A percentile compares a stretch with the other conserved stretches of the same genome.
phyloP scores from a whole-genome alignment of 2,797 vertebrate genomes.

The Esox lucius region DNA sequence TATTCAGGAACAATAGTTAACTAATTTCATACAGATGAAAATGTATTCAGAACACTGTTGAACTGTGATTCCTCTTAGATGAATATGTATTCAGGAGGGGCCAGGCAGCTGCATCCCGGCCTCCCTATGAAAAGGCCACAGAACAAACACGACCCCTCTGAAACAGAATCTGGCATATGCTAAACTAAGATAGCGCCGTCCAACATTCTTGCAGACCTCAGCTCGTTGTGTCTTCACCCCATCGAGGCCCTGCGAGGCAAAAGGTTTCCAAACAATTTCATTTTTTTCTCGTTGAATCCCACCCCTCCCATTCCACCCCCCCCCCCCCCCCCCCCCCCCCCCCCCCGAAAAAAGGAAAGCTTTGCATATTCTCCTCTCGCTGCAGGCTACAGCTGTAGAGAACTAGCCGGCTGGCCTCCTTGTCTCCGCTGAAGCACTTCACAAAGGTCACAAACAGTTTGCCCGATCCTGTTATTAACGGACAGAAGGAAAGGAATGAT shows the following conservation, averaged over 20 bases:
- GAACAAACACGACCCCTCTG: conserved; percentile 29
- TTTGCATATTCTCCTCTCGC: conserved; percentile 85
- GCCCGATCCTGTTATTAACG: conserved; percentile 83
- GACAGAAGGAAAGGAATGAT: conserved; percentile 77
- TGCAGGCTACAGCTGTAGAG: conserved; percentile 62
- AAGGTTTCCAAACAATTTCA: conserved; percentile 78
- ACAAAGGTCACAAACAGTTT: conserved; percentile 94
- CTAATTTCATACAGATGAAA: not conserved
- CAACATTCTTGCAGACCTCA: conserved; percentile 61
- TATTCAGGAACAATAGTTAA: not conserved
- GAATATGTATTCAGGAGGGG: not conserved
- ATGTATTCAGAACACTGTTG: not conserved
- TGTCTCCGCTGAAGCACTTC: conserved; percentile 85
- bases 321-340: no score
- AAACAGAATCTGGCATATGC: conserved; percentile 67
- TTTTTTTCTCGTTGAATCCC: conserved; percentile 65
- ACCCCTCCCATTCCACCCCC: no score
- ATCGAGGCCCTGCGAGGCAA: conserved; percentile 65
- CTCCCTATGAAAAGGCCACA: conserved; percentile 42
- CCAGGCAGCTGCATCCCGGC: conserved; percentile 26
- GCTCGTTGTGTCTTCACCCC: conserved; percentile 45
- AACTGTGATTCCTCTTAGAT: not conserved
- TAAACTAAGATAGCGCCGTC: conserved; percentile 60
- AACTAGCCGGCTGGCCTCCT: conserved; percentile 22
- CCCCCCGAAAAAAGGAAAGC: conserved; percentile 37